Evolutionary conservation across 2,113 vertebrate species (phyloP).

Genomic region (Gallinago jamesoni): DNA sequence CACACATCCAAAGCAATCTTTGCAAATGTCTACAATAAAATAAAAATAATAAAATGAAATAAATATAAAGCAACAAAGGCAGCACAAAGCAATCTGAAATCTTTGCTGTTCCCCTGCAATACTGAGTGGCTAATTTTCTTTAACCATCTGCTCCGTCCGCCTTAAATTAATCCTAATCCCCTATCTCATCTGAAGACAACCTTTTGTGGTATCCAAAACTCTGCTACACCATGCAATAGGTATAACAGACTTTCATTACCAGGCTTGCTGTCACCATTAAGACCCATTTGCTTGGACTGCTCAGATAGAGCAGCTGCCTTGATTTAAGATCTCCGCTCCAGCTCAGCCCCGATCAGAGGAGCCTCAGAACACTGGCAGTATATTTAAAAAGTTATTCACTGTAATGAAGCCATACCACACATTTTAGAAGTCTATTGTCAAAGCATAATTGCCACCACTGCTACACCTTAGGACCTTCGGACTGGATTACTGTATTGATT

Average conservation of each 20-base stretch:
- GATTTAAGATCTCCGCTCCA: neutral
- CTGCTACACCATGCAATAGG: neutral
- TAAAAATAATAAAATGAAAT: neutral
- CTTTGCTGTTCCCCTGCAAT: neutral
- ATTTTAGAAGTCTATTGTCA: neutral
- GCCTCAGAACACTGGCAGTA: neutral
- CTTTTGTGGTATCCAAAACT: neutral
- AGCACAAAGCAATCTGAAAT: neutral
- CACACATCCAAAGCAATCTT: neutral
- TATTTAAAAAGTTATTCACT: neutral
- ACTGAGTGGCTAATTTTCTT: neutral
- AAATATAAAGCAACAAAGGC: neutral
- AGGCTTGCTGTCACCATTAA: neutral
- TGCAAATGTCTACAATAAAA: neutral
- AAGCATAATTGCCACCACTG: neutral
- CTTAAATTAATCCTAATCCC: neutral
- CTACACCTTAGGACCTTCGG: constrained; percentile 17
- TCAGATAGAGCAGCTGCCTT: neutral
- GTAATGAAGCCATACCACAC: constrained; percentile 14
- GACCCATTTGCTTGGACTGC: neutral
- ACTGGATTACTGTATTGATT: constrained; percentile 52
- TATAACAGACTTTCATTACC: neutral
- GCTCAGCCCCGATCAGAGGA: neutral
- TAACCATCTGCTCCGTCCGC: neutral
- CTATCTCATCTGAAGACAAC: neutral